Percentiles rank a stretch among this genome's conserved stretches.
These are phyloP conservation scores for Gymnothorax javanicus DNA, from an alignment of 2,797 vertebrate species.

Conservation along the genomic window DNA sequence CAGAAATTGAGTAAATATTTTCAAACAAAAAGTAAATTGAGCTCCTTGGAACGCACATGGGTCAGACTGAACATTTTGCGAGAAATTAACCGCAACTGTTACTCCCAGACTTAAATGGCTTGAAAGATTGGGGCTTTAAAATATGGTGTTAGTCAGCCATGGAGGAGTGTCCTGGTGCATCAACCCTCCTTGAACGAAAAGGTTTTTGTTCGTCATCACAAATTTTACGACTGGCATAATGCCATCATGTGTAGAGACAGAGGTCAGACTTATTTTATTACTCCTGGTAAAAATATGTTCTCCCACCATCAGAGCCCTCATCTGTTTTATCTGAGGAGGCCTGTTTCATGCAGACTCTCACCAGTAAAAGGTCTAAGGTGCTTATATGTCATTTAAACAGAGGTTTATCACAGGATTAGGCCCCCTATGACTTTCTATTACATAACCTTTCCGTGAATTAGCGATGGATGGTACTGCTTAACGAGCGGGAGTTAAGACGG, in stretches of 20 bases:
- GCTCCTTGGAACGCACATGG: neutral
- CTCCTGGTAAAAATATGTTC: conserved; percentile 14
- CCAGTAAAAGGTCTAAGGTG: conserved; percentile 1
- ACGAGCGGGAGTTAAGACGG: conserved; percentile 25
- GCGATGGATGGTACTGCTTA: neutral
- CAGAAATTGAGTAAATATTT: neutral
- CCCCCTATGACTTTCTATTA: conserved; percentile 13
- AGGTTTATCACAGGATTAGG: conserved; percentile 23
- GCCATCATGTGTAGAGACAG: neutral
- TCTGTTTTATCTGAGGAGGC: neutral
- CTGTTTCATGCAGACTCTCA: conserved; percentile 21
- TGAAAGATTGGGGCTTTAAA: neutral
- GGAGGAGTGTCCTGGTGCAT: neutral
- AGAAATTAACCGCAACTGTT: neutral
- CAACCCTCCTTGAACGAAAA: neutral
- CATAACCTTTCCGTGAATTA: conserved; percentile 31
- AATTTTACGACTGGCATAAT: neutral
- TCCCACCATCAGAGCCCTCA: neutral
- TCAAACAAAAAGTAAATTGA: neutral
- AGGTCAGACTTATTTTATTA: neutral
- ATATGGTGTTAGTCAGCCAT: too few relatives aligned
- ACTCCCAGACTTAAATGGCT: neutral
- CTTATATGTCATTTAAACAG: conserved; percentile 2
- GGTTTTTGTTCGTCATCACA: neutral
- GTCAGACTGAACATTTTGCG: neutral